These are phyloP conservation scores for Brenthis ino DNA, from an alignment of 2,888 invertebrate species.

Conservation along the genomic window DNA sequence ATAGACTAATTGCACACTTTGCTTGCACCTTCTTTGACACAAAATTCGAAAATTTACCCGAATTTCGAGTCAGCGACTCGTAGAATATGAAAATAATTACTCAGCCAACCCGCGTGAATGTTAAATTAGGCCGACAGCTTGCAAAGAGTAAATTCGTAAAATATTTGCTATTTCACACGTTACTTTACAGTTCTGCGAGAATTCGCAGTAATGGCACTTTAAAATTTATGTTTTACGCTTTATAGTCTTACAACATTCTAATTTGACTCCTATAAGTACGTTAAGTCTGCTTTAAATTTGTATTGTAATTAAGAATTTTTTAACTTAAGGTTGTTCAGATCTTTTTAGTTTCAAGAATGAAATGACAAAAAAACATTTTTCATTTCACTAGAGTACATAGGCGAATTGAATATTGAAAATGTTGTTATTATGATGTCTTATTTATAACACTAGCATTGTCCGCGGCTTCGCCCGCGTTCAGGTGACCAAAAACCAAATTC, in stretches of 20 bases:
- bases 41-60: slow-evolving; percentile 9
- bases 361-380: too few species aligned
- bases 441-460: neutral
- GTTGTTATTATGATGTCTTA: neutral
- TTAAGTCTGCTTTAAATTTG: too few species aligned
- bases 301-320: too few species aligned
- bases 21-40: slow-evolving; percentile 4
- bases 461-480: too few species aligned
- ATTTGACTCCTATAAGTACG: too few species aligned
- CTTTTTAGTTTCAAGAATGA: too few species aligned
- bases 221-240: slow-evolving; percentile 3
- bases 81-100: slow-evolving; percentile 30
- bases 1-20: slow-evolving; percentile 5
- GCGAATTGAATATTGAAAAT: neutral
- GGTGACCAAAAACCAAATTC: too few species aligned
- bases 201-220: slow-evolving; percentile 10
- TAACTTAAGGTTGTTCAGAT: too few species aligned
- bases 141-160: slow-evolving; percentile 18
- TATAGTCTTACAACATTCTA: neutral
- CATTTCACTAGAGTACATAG: neutral
- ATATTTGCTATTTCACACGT: slow-evolving; percentile 19
- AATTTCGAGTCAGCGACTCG: slow-evolving; percentile 14
- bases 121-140: slow-evolving; percentile 26
- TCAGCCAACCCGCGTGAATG: slow-evolving; percentile 21
- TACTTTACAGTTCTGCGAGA: slow-evolving; percentile 9